Base-by-base conservation (phyloP, 2,888 invertebrate genomes). In the Xestia ashworthii region DNA sequence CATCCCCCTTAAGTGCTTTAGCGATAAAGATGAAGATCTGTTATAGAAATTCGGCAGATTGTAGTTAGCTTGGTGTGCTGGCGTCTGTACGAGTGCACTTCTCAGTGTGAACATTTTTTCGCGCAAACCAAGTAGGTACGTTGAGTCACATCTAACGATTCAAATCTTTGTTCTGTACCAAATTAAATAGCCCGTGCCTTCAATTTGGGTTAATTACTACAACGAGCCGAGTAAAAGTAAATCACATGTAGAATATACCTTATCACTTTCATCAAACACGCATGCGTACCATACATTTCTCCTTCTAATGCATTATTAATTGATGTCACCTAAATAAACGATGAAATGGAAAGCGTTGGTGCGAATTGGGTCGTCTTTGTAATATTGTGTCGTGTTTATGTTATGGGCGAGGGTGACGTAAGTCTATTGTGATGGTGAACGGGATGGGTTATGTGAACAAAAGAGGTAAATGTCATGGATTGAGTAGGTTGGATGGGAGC, bases 221-320 rank as follows among this genome's bases (percentile, higher is more conserved):
- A 81, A 86, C 80, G 77, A 80, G 80, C 58, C 46, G 55, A 79
- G 91, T 91, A 90, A 92, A 92, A 92, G 91, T 89, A 89, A 89
- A 89, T 88, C 88, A 87, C 88, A 77, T 86, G 85, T 87, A 88
- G 80, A n/a, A 87, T 88, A 87, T 88, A 88, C 68, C 81, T 90
- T 92, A 93, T 92, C 92, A 89, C 92, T 93, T 92, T 92, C 91
- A 91, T 92, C 91, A 81, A 72, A 85, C 86, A 87, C 85, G 89
- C 73, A 81, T 86, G 82, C 85, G 81, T 76, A 72, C 60, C 72
- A 86, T 86, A 81, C 86, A 90, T 88, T 89, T 87, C 90, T 87
- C 83, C 85, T 84, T 89, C 90, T 91, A 90, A 92, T 90, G 89
- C 84, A 83, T 85, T 90, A 89, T 90, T 92, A 92, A 92, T 92